Conservation (phyloP, 2,888 invertebrate genomes). For the Mythimna ferrago region DNA sequence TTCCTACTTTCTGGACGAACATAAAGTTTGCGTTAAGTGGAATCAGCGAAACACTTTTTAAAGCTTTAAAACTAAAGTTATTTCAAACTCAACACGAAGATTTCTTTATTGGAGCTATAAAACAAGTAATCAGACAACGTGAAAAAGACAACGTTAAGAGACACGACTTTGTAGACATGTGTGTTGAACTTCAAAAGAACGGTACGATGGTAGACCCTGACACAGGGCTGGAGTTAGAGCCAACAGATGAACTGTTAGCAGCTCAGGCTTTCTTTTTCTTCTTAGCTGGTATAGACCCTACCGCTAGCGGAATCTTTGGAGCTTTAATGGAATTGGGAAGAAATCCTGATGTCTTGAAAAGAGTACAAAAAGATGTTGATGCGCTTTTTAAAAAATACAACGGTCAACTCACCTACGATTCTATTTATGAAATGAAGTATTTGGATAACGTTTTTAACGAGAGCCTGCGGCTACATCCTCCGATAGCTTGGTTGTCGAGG, state of each 20-base stretch:
- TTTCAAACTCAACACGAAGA: constrained; percentile 72
- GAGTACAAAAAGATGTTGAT: constrained; percentile 52
- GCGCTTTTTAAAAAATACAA: constrained; percentile 49
- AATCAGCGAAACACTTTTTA: constrained; percentile 63
- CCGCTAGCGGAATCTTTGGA: constrained; percentile 62
- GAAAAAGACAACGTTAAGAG: constrained; percentile 71
- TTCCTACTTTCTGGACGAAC: constrained; percentile 62
- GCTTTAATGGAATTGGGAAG: constrained; percentile 75
- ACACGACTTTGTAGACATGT: constrained; percentile 80
- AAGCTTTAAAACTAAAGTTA: constrained; percentile 68
- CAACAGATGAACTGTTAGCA: constrained; percentile 74
- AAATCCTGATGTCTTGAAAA: constrained; percentile 71
- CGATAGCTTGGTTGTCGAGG: constrained; percentile 73
- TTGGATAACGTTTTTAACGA: constrained; percentile 76
- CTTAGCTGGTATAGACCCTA: constrained; percentile 79
- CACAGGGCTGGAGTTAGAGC: constrained; percentile 73
- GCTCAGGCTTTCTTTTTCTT: constrained; percentile 65
- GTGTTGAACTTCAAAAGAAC: constrained; percentile 75
- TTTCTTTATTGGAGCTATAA: constrained; percentile 78
- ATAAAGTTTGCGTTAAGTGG: constrained; percentile 66
- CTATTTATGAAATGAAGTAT: constrained; percentile 73
- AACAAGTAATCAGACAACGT: constrained; percentile 74
- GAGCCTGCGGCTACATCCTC: constrained; percentile 75
- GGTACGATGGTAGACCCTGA: constrained; percentile 73
- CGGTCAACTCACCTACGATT: constrained; percentile 56